phyloP scores from a whole-genome alignment of 2,797 vertebrate genomes.

The Pampus argenteus region DNA sequence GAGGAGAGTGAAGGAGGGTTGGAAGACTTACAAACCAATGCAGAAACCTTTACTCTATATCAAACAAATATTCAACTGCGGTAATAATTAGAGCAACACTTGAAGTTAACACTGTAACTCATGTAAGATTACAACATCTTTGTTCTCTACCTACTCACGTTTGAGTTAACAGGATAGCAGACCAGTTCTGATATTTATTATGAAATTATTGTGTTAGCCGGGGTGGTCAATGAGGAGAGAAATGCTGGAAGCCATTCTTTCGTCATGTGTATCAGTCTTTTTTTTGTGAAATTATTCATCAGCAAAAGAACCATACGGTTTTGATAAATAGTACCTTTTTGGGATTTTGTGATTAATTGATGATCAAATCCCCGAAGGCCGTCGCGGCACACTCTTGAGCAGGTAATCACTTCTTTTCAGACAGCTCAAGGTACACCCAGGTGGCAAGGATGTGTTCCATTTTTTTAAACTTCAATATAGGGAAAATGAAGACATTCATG shows the following conservation, averaged over 20 bases:
- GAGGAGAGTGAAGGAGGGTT: not conserved
- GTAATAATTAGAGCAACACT: conserved; percentile 23
- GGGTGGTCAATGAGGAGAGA: conserved; percentile 9
- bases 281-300: conserved; percentile 59
- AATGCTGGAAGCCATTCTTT: conserved; percentile 11
- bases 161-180: not conserved
- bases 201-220: not conserved
- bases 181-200: not conserved
- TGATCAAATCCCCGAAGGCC: conserved; percentile 76
- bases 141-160: not conserved
- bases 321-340: conserved; percentile 76
- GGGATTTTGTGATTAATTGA: conserved; percentile 76
- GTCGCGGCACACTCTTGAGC: conserved; percentile 55
- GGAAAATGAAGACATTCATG: conserved; percentile 78
- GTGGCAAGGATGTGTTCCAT: conserved; percentile 69
- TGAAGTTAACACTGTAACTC: not conserved
- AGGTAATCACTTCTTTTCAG: conserved; percentile 78
- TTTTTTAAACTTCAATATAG: conserved; percentile 76
- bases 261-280: conserved; percentile 16
- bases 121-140: not conserved
- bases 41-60: not conserved
- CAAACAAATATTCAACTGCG: not conserved
- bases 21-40: not conserved
- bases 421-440: conserved; percentile 80
- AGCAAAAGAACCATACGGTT: conserved; percentile 62